Evolutionary conservation across 2,797 vertebrate species (phyloP), one percentile per base, ranked within the genome.

Genomic region (Schizopygopsis pylzovi): DNA sequence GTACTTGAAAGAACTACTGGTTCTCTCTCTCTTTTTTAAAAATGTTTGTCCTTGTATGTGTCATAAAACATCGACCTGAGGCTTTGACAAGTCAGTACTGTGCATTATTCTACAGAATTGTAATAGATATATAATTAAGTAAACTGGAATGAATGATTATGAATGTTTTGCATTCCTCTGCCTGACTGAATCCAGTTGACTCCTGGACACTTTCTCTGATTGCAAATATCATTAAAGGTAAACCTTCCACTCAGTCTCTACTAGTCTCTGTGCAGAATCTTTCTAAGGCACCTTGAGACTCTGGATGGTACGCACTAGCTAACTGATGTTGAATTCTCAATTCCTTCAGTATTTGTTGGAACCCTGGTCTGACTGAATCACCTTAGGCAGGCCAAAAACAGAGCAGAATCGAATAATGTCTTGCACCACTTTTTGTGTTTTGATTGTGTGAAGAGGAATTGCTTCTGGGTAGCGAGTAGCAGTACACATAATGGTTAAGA

Each of bases 121-220:
- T 61, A 87, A 89, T 52, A 79, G 43, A 81, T 41, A 6, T 80
- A 77, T 76, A 63, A 86, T 72, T 79, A 10, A 56, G 43, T 67
- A 12, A 41, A 67, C 25, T 33, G n/a, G 11, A 73, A 25, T 82
- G 13, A 25, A 79, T 43, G 54, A 28, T 78, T 59, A 25, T 82
- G 13, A 25, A 79, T 43, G 54, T 43, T 78, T 61, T 25, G 12
- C 33, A 33, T 33, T 33, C 33, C 33, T 33, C 33, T 33, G 33
- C 33, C 33, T 33, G 33, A 33, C 33, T 70, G 68, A 70, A 70
- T 22, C 37, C 18, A 22, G 2, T 2, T 4, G 9, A 41, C 20
- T 70, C 20, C 67, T 41, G 4, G 22, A 70, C 39, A 70, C 39
- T 70, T 11, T 41, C 20, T 43, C 68, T 7, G 6, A 71, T 71